Evolutionary conservation across 2,797 vertebrate genomes (phyloP), one percentile per base, ranked within the genome.

Genomic region (Phoebastria nigripes): DNA sequence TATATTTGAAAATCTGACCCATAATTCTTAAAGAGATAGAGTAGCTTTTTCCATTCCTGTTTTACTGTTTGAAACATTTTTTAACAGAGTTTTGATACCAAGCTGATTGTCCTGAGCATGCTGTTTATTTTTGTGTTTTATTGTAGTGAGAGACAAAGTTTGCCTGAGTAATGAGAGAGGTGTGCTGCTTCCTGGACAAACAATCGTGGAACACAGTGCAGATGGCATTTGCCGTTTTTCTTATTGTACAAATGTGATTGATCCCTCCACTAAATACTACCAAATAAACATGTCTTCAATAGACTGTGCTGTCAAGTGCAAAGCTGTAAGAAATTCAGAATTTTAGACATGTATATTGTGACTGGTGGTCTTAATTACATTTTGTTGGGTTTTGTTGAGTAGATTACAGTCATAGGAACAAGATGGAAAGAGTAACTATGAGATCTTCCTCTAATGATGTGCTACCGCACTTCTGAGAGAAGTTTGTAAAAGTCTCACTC

Each of bases 121-220:
- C 33, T 70, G 47, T 70, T 51, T 88, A 14, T 89, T 87, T 80
- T 59, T 94, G 21, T 73, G 11, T 28, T 95, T 77, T 84, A 41
- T 94, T 96, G 12, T 96, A 99, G 99, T 99, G 97, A 99, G 98
- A 56, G 99, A 99, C 87, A 98, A 98, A 1, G 99, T 99, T 93
- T 99, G 99, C 94, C 97, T 99, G 93, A 99, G 98, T 58, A 98
- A 97, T 0, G 98, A 99, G 84, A 98, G 98, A 17, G 99, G 99
- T 1, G 97, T 99, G 89, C 97, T 99, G 97, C 98, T 98, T 83
- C 99, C 99, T 0, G 99, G 99, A 79, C 99, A 99, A 98, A 99
- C 97, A 1, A 98, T 99, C 21, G 97, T 99, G 66, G 99, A 99
- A 88, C 99, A 98, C 80, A 98, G 97, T 0, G 97, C 98, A 6